Evolutionary conservation across 2,797 vertebrate species (phyloP), one percentile per base, ranked within the genome.

Genomic region (Catostomus latipinnis): DNA sequence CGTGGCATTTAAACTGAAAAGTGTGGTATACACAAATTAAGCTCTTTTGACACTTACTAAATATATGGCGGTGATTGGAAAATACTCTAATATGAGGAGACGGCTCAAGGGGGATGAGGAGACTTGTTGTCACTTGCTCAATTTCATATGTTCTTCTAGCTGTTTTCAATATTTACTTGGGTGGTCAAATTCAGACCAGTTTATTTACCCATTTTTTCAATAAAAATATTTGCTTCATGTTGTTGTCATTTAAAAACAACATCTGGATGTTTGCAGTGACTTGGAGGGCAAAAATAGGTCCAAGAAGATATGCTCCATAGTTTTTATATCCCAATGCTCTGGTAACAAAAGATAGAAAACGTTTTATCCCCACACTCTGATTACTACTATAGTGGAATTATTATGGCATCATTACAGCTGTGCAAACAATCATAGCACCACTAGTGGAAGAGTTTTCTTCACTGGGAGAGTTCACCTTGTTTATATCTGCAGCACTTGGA

Each of bases 151-250:
- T 72, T 79, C 60, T 48, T 14, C 12, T 46, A 13, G 13, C 52
- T 22, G 45, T 56, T 70, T 46, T 70, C 13, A 76, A 50, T 76
- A 70, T 76, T 71, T 63, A 50, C 61, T 50, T 60, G 74, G 54
- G 79, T 67, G 54, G 71, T 75, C 66, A 78, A 12, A 12, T 78
- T 70, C 50, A 52, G 34, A 34, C 8, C 57, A 60, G 57, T 81
- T 68, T 46, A 74, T 69, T 74, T 71, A 43, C 62, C 43, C 1
- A 43, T 62, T 58, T 80, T 60, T 48, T 60, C 6, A 61, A 14
- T 8, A 22, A 53, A 61, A 34, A 62, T 74, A 18, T 62, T 62
- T 62, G 22, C 67, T 52, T 16, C 52, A n/a, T 74, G 18, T 49
- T 68, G 6, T 14, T 68, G 53, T 46, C 11, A 52, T 52, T 11